phyloP scores from a whole-genome alignment of 30 jellyfish, hydroid and myxozoan species.

The Calvadosia cruxmelitensis region DNA sequence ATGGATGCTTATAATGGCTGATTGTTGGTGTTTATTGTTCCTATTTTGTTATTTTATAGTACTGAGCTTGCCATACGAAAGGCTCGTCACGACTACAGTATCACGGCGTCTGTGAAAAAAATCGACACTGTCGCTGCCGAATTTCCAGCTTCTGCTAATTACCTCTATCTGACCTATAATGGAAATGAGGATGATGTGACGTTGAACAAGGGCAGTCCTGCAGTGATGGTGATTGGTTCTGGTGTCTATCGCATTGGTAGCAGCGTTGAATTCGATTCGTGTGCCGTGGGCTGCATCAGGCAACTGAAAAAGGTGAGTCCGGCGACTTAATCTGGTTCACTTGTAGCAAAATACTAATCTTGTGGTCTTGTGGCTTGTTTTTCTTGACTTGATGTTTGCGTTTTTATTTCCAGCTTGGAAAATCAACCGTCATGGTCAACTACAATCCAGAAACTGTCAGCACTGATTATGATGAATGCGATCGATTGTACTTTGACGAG shows the following conservation, averaged over 20 bases:
- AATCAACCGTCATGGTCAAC: conserved; percentile 87
- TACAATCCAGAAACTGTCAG: conserved; percentile 99
- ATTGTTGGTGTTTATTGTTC: too few relatives aligned
- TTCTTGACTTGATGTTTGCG: not conserved
- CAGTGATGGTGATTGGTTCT: conserved; percentile 93
- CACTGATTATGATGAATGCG: conserved; percentile 99
- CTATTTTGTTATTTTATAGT: conserved; percentile 17
- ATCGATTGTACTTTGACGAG: conserved; percentile 92
- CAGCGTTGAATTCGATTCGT: conserved; percentile 96
- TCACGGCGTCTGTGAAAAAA: conserved; percentile 70
- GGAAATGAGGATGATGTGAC: conserved; percentile 60
- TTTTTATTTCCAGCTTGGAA: conserved; percentile 51
- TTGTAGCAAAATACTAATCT: too few relatives aligned
- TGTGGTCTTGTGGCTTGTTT: too few relatives aligned
- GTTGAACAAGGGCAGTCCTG: conserved; percentile 32
- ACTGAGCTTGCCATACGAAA: conserved; percentile 73
- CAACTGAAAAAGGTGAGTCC: conserved; percentile 69
- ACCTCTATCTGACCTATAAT: conserved; percentile 82
- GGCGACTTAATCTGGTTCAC: too few relatives aligned
- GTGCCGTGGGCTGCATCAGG: conserved; percentile 98
- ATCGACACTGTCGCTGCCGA: conserved; percentile 99
- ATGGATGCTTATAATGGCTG: too few relatives aligned
- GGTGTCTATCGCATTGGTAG: conserved; percentile 98
- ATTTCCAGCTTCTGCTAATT: conserved; percentile 94
- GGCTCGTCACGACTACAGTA: conserved; percentile 46